phyloP scores from a whole-genome alignment of 2,797 vertebrate genomes.

The Acropternis orthonyx region DNA sequence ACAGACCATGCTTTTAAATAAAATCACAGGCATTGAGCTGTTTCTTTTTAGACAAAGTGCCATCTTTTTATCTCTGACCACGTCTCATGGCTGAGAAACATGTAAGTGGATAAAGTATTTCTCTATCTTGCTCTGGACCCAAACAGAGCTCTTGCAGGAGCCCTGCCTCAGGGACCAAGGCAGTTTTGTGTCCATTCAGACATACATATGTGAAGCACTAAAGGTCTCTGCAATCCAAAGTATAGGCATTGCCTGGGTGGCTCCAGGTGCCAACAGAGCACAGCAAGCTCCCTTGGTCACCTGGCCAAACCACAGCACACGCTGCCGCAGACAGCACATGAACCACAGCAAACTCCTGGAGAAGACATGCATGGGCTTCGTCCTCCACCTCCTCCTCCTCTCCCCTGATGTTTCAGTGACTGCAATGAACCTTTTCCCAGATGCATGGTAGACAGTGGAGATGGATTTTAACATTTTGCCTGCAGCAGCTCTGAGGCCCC shows the following conservation, averaged over 20 bases:
- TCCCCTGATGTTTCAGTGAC: background rate
- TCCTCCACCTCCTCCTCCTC: background rate
- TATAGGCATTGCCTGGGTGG: background rate
- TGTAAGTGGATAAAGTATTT: background rate
- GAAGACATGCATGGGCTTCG: rapidly evolving
- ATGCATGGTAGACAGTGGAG: background rate
- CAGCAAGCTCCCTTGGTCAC: background rate
- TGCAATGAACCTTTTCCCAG: background rate
- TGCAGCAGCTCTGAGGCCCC: slow-evolving; percentile 42
- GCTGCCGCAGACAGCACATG: background rate
- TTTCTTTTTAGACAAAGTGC: background rate
- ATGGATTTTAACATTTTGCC: slow-evolving; percentile 47
- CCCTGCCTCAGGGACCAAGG: background rate
- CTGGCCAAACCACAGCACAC: background rate
- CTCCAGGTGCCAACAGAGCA: background rate
- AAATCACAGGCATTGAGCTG: background rate
- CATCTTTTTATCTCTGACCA: background rate
- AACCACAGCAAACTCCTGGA: rapidly evolving
- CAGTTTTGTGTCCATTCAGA: background rate
- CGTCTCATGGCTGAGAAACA: background rate
- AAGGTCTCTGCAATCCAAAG: background rate
- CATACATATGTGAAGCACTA: background rate
- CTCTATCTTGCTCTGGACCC: background rate
- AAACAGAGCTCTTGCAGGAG: background rate
- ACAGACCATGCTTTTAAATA: background rate